A percentile compares a stretch with the other conserved stretches of the same genome.
These are phyloP conservation scores for Chauna torquata DNA, from an alignment of 2,113 vertebrate genomes.

Conservation along the genomic window DNA sequence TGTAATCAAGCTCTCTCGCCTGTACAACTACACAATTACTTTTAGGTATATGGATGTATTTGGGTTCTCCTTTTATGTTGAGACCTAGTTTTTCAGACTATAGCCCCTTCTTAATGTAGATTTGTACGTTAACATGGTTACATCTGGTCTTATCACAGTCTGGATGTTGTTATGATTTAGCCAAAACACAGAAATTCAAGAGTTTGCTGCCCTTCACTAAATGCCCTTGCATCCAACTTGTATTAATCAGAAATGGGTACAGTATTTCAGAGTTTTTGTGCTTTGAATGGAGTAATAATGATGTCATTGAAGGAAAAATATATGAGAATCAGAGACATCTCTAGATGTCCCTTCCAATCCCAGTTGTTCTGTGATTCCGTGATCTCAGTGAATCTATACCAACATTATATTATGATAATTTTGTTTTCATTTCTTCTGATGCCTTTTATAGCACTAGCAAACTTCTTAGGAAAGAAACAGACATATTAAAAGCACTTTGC, in stretches of 20 bases:
- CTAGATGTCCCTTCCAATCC: background rate
- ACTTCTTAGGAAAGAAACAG: background rate
- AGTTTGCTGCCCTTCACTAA: background rate
- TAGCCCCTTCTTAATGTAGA: background rate
- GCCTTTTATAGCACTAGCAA: background rate
- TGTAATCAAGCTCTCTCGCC: background rate
- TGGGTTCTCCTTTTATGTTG: background rate
- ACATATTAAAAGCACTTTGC: background rate
- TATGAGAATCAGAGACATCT: background rate
- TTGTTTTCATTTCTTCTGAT: background rate
- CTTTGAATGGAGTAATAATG: background rate
- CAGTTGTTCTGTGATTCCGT: background rate
- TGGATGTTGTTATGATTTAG: background rate
- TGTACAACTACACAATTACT: background rate
- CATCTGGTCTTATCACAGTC: background rate
- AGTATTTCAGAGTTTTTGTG: background rate
- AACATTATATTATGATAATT: background rate
- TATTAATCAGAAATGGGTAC: background rate
- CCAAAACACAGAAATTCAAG: background rate
- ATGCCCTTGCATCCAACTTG: background rate
- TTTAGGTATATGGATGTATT: background rate
- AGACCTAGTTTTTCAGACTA: background rate
- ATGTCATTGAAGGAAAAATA: background rate
- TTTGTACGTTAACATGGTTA: background rate
- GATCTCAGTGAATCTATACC: background rate